Conservation (phyloP, 2,113 vertebrate genomes). For the Microtus montanus region DNA sequence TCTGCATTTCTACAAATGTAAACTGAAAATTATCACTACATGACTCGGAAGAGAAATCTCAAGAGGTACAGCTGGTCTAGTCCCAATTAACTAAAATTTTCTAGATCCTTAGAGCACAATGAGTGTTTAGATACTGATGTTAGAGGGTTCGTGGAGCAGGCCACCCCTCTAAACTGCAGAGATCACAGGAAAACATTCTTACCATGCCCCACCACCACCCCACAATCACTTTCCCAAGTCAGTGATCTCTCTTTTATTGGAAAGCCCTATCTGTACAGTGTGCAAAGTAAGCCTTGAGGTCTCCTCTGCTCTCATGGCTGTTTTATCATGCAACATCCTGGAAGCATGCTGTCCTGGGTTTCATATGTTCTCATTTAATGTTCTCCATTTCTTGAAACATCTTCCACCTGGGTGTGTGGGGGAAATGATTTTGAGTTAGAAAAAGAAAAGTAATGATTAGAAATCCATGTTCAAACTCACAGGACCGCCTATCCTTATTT, state of each 20-base stretch:
- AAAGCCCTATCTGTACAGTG: background rate
- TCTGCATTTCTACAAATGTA: background rate
- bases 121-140: background rate
- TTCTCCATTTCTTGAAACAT: background rate
- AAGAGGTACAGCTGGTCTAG: conserved; percentile 9
- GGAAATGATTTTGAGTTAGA: background rate
- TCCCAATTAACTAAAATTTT: conserved; percentile 12
- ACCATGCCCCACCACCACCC: background rate
- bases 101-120: background rate
- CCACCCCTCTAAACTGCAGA: background rate
- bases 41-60: background rate
- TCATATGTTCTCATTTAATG: background rate
- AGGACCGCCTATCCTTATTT: background rate
- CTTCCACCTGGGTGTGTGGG: background rate
- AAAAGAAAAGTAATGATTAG: background rate
- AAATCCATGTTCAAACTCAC: background rate
- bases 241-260: background rate
- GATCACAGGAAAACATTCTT: background rate
- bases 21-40: conserved; percentile 33
- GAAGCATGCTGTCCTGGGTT: background rate
- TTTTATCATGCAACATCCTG: background rate
- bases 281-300: background rate
- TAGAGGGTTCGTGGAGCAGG: background rate
- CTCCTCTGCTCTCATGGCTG: background rate
- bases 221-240: background rate